Evolutionary conservation across 1,140 invertebrate genomes (phyloP).

Genomic region (Hyphantria cunea): DNA sequence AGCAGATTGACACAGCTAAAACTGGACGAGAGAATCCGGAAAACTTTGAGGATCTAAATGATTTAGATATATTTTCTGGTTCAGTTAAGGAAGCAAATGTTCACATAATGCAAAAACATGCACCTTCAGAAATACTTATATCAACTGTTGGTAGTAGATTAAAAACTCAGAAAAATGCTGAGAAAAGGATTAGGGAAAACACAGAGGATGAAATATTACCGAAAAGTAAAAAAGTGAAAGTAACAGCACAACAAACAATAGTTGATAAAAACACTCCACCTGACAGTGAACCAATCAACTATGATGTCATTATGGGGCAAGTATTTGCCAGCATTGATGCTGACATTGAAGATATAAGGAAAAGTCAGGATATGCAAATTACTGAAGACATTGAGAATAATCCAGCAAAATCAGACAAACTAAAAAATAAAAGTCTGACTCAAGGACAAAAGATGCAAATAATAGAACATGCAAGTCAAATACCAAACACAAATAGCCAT

Average conservation of each 20-base stretch:
- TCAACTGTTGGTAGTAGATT: constrained; percentile 43
- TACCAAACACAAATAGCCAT: background rate
- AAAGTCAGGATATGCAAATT: constrained; percentile 29
- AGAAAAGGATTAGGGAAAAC: constrained; percentile 53
- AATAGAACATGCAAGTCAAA: constrained; percentile 3
- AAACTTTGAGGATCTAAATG: constrained; percentile 45
- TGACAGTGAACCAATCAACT: constrained; percentile 59
- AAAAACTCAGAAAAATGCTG: constrained; percentile 37
- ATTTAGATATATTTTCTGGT: constrained; percentile 64
- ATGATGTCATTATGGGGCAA: constrained; percentile 63
- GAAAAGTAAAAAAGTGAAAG: constrained; percentile 50
- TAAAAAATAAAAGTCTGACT: constrained; percentile 16
- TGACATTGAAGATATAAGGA: constrained; percentile 50
- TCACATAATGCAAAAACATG: constrained; percentile 47
- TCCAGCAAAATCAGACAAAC: constrained; percentile 12
- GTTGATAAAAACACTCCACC: constrained; percentile 18
- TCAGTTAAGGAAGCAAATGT: constrained; percentile 53
- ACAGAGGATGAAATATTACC: constrained; percentile 42
- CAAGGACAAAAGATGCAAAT: constrained; percentile 14
- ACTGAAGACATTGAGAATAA: constrained; percentile 24
- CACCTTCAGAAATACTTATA: constrained; percentile 59
- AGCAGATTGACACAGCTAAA: background rate
- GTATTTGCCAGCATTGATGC: constrained; percentile 69
- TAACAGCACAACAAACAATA: constrained; percentile 17
- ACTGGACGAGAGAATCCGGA: constrained; percentile 20